These are phyloP conservation scores for Lycaon pictus DNA, from an alignment of 2,113 vertebrate species.

Conservation along the genomic window DNA sequence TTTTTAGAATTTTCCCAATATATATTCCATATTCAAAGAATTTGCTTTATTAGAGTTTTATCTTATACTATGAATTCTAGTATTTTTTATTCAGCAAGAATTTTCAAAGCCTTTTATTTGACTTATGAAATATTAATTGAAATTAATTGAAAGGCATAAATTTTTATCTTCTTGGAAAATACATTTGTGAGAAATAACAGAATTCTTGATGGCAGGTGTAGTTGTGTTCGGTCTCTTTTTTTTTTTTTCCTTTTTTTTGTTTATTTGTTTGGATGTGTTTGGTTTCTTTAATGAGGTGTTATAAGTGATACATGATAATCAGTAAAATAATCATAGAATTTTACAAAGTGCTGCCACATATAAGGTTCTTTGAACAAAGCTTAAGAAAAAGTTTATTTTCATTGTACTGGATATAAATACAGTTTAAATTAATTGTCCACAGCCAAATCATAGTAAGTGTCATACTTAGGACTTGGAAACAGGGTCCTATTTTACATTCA, in stretches of 20 bases:
- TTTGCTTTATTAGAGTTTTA: slow-evolving; percentile 32
- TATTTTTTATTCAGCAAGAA: not conserved
- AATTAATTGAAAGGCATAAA: not conserved
- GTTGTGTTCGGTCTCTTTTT: not conserved
- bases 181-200: not conserved
- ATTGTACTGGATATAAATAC: not conserved
- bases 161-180: slow-evolving; percentile 14
- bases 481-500: not conserved
- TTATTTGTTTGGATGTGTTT: not conserved
- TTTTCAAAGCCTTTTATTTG: not conserved
- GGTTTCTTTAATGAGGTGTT: not conserved
- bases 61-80: not conserved
- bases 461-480: not conserved
- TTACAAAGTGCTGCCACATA: not conserved
- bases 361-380: not conserved
- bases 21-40: not conserved
- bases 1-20: not conserved
- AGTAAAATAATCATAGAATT: not conserved
- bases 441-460: not conserved
- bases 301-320: not conserved
- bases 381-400: not conserved
- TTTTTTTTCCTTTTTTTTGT: not conserved
- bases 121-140: not conserved
- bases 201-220: not conserved
- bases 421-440: not conserved